Evolutionary conservation across 2,888 invertebrate species (phyloP).

Genomic region (Acanthacorydalis orientalis): DNA sequence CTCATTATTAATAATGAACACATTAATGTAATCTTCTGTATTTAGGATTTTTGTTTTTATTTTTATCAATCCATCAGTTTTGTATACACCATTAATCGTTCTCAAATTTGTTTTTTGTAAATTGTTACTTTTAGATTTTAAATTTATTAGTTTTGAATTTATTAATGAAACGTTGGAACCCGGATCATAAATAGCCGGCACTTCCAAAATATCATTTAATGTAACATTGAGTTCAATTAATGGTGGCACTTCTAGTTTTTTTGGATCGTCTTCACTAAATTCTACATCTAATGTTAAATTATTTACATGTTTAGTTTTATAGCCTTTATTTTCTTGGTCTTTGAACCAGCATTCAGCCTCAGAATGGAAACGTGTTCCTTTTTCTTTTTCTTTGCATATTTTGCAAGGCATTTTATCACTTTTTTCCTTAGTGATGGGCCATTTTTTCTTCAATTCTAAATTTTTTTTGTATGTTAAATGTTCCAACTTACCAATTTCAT

Average conservation of each 20-base stretch:
- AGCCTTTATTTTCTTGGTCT: neutral
- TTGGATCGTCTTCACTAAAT: slow-evolving; percentile 6
- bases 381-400: slow-evolving; percentile 4
- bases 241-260: slow-evolving; percentile 4
- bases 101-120: no score
- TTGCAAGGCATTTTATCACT: slow-evolving; percentile 1
- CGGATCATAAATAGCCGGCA: slow-evolving; percentile 14
- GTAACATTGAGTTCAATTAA: slow-evolving; percentile 13
- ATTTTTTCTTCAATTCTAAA: slow-evolving; percentile 1
- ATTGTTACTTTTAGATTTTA: slow-evolving; percentile 6
- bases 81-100: slow-evolving; percentile 7
- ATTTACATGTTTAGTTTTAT: slow-evolving; percentile 7
- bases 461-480: slow-evolving; percentile 12
- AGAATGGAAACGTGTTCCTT: slow-evolving; percentile 6
- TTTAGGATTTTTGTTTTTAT: slow-evolving; percentile 3
- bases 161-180: slow-evolving; percentile 15
- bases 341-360: slow-evolving; percentile 3
- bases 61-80: slow-evolving; percentile 9
- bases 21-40: neutral
- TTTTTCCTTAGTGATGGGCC: no score
- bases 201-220: slow-evolving; percentile 3
- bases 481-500: slow-evolving; percentile 15
- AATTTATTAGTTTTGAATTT: slow-evolving; percentile 11
- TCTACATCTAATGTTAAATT: slow-evolving; percentile 11
- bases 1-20: neutral